Conservation (phyloP, 2,888 invertebrate genomes). For the Petrolisthes manimaculis region DNA sequence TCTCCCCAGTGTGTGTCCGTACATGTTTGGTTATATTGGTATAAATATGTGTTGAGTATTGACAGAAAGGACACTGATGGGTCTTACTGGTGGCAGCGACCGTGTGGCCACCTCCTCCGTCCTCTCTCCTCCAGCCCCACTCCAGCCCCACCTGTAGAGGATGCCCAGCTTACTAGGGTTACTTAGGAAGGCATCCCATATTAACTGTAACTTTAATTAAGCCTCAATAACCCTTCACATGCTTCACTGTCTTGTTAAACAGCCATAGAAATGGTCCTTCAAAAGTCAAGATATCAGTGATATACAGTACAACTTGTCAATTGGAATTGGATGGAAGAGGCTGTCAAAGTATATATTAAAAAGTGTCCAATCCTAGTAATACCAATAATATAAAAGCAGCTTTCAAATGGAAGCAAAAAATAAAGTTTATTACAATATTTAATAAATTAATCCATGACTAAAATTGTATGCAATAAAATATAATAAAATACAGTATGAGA, state of each 20-base stretch:
- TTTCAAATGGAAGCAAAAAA: no score
- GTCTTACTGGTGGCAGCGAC: constrained; percentile 36
- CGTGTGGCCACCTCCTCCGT: constrained; percentile 11
- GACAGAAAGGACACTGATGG: constrained; percentile 57
- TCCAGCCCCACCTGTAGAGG: constrained; percentile 52
- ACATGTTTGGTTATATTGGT: constrained; percentile 57
- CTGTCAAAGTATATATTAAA: no score
- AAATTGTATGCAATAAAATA: no score
- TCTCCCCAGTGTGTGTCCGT: constrained; percentile 57
- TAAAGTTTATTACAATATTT: no score
- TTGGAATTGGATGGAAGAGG: no score
- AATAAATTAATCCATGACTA: no score
- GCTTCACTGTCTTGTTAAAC: not conserved
- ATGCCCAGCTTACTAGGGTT: constrained; percentile 43
- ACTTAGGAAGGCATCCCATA: not conserved
- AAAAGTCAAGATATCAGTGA: no score
- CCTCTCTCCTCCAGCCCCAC: constrained; percentile 39
- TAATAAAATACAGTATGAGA: no score
- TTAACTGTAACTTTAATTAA: not conserved
- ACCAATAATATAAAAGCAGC: no score
- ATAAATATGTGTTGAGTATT: constrained; percentile 41
- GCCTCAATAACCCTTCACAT: not conserved
- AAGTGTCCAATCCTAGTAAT: no score
- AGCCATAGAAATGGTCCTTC: no score
- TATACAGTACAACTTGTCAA: no score